phyloP scores from a whole-genome alignment of 2,797 vertebrate species.

The Parauchenoglanis punctatus region DNA sequence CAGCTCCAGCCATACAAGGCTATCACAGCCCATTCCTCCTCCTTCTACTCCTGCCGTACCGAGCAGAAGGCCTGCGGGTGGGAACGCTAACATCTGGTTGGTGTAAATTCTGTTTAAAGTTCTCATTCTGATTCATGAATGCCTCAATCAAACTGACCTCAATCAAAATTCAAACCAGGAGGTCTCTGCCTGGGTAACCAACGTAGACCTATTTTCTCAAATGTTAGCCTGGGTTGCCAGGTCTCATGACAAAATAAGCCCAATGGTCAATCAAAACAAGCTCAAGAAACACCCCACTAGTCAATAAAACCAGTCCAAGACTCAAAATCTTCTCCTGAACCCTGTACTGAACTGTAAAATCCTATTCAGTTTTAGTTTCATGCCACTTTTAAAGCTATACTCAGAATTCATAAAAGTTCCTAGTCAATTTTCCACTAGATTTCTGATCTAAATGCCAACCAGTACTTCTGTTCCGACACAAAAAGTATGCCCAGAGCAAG shows the following conservation, averaged over 20 bases:
- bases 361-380: neutral
- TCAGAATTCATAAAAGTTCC: neutral
- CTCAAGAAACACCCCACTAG: neutral
- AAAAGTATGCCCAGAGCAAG: neutral
- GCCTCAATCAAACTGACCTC: neutral
- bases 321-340: neutral
- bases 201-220: neutral
- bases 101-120: slow-evolving; percentile 61
- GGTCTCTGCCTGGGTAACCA: neutral
- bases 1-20: slow-evolving; percentile 55
- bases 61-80: slow-evolving; percentile 55
- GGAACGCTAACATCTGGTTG: slow-evolving; percentile 43
- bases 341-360: neutral
- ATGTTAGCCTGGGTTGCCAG: neutral
- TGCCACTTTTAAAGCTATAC: neutral
- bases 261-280: neutral
- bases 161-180: neutral
- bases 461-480: neutral
- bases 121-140: slow-evolving; percentile 54
- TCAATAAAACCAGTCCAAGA: neutral
- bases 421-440: neutral
- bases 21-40: slow-evolving; percentile 49
- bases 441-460: neutral
- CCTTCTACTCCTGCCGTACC: slow-evolving; percentile 31
- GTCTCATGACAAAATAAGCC: neutral